Evolutionary conservation across 2,888 invertebrate species (phyloP), one percentile per base, ranked within the genome.

Genomic region (Norana najaformis): DNA sequence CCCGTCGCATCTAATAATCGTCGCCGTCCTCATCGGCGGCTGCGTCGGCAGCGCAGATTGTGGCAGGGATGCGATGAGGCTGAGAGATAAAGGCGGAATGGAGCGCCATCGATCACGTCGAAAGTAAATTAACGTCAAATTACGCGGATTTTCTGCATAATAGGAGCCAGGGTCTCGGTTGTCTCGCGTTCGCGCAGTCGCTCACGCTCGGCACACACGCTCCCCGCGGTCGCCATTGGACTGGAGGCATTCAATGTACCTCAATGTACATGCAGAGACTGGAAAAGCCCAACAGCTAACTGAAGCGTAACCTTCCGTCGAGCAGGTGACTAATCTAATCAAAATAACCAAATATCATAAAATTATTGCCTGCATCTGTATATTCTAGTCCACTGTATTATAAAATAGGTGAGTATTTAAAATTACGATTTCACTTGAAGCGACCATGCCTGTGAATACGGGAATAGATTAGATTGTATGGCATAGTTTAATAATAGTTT

Each of bases 41-140:
- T 20, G 83, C 83, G 34, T 3, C 35, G 35, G 35, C 4, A 34
- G 83, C 23, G 69, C 36, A 35, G 85, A 85, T 36, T 85, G 35
- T 35, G 23, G 35, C 18, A 8, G 37, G 20, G 36, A 34, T 5
- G 23, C 37, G 85, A 85, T 85, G 85, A 85, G 36, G 85, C 37
- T 2, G 23, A 23, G 36, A 85, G 85, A 35, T 85, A 37, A 69
- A 69, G n/a, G 69, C 69, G 30, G 69, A n/a, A 85, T 18, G 85
- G 20, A 85, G 34, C 85, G 85, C 36, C 85, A 85, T 85, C 85
- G 35, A 85, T 85, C 85, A 85, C 36, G 23, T 85, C 36, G 36
- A 85, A 85, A 85, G 85, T 85, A 85, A 85, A 85, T 85, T 85
- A 85, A 85, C 85, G 85, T 85, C 85, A 85, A 85, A 85, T 85